phyloP scores from a whole-genome alignment of 2,113 vertebrate species.

The Zosterops pallidus region DNA sequence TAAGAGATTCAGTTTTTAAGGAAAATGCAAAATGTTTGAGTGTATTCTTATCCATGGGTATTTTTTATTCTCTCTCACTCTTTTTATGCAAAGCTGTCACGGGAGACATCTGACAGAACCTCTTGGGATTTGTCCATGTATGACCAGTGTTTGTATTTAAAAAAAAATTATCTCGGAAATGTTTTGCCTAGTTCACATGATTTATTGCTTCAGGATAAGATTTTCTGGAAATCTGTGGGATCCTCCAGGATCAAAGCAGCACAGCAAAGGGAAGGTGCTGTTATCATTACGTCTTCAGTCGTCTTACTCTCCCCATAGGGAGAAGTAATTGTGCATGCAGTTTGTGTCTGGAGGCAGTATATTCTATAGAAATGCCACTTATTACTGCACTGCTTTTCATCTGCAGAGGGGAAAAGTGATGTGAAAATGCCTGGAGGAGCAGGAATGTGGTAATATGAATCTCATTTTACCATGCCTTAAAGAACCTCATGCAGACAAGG shows the following conservation, averaged over 20 bases:
- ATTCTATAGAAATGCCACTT: constrained; percentile 5
- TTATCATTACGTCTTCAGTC: background rate
- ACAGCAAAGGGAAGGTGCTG: background rate
- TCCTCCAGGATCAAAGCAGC: constrained; percentile 41
- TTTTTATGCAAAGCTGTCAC: background rate
- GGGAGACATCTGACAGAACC: background rate
- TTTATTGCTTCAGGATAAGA: background rate
- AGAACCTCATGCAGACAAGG: background rate
- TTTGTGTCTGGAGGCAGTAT: constrained; percentile 7
- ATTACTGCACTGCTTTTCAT: constrained; percentile 35
- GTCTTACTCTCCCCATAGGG: background rate
- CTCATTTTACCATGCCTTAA: background rate
- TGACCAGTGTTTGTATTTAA: background rate
- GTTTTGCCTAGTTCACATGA: background rate
- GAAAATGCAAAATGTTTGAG: background rate
- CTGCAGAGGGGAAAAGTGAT: background rate
- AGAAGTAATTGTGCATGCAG: constrained; percentile 5
- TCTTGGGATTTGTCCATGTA: background rate
- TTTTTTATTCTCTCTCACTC: background rate
- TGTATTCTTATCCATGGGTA: background rate
- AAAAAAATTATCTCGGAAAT: background rate
- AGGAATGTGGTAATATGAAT: constrained; percentile 12
- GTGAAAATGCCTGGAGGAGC: constrained; percentile 24
- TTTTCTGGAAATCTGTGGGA: background rate
- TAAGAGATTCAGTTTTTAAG: background rate